Percentiles rank a stretch among this genome's conserved stretches.
Evolutionary conservation across 2,797 vertebrate genomes (phyloP).

Genomic region (Tokudaia muenninki): DNA sequence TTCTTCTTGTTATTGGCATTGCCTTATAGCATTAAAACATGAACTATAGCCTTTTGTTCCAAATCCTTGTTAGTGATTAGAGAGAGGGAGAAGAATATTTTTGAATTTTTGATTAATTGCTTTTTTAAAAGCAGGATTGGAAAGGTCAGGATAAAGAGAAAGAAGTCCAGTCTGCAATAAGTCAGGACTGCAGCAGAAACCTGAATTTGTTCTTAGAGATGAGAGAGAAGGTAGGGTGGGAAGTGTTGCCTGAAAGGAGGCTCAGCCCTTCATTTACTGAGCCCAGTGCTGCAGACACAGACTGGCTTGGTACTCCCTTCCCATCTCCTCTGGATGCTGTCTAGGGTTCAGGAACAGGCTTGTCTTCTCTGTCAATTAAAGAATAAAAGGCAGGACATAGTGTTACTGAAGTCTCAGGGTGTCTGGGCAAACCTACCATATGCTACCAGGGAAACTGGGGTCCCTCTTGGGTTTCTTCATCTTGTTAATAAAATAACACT

Average conservation of each 20-base stretch:
- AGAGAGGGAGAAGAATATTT: not conserved
- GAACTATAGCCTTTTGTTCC: not conserved
- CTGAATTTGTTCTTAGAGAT: not conserved
- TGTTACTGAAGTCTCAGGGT: not conserved
- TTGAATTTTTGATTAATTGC: not conserved
- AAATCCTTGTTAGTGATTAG: not conserved
- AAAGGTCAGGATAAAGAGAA: not conserved
- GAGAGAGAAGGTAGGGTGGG: accelerated
- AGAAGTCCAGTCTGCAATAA: not conserved
- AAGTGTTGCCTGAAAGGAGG: not conserved
- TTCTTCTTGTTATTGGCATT: not conserved
- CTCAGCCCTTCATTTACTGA: not conserved
- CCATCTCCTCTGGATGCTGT: no score
- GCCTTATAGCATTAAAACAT: not conserved
- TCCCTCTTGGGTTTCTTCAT: not conserved
- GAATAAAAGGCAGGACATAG: not conserved
- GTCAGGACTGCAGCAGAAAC: not conserved
- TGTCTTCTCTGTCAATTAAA: not conserved
- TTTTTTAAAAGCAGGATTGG: not conserved
- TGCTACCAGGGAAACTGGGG: not conserved
- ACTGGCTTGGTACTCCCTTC: no score
- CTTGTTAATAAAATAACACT: not conserved
- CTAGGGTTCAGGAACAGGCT: not conserved
- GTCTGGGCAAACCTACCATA: not conserved
- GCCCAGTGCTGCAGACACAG: not conserved